Base-by-base conservation (phyloP, 2,888 invertebrate species). In the Tubiluchus corallicola region DNA sequence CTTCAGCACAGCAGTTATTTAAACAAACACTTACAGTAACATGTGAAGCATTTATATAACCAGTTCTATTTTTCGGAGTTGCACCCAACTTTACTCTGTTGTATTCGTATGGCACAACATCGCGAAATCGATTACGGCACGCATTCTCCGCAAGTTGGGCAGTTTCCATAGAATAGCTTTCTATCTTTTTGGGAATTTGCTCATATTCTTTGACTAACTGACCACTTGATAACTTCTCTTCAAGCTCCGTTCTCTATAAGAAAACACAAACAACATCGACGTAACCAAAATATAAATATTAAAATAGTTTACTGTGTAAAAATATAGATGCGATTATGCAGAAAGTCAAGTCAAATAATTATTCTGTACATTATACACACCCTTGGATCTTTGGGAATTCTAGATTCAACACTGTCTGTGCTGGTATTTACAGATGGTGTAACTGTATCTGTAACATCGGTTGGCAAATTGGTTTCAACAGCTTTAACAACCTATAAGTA, bases 11-110 rank as follows among this genome's bases (percentile, higher is more conserved):
- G n/a, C n/a, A n/a, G n/a, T n/a, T n/a, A n/a, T n/a, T n/a, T n/a
- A n/a, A 48, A 39, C 41, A 37, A 9, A 20, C 15, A 49, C 55
- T 61, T 62, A 84, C 85, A 55, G 82, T 81, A 49, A 90, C 75
- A 57, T 85, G 82, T 2, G 85, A 87, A 1, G 88, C 88, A 68
- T 90, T 90, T 52, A 90, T 81, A 57, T 90, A 92, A 13, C 90
- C 90, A 57, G 74, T 74, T 44, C 79, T 77, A 65, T 92, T 90
- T 53, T 74, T 74, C 55, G 79, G 77, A 5, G 77, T 74, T 3
- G 87, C 81, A n/a, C 77, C 76, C 17, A 90, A 67, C 48, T 79
- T 71, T 21, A 90, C 79, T 42, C 88, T 66, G 62, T 84, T 88
- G 58, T 84, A 83, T 57, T 85, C 88, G 60, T 90, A 92, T 0